A percentile compares a stretch with the other conserved stretches of the same genome.
Evolutionary conservation across 2,888 invertebrate species (phyloP).

Genomic region (Tipula helvola): DNA sequence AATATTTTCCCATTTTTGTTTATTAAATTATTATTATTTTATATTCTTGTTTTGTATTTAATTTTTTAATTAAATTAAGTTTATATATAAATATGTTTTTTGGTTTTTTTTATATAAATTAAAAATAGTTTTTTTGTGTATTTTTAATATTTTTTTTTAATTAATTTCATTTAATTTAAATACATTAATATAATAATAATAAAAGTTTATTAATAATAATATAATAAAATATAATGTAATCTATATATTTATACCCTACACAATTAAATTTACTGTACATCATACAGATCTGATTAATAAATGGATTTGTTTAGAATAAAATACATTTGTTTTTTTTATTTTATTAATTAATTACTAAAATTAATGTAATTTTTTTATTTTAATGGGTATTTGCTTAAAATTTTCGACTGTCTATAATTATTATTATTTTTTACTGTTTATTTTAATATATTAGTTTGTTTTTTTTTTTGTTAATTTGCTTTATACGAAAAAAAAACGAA

Average conservation of each 20-base stretch:
- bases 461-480: not conserved
- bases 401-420: constrained; percentile 4
- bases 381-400: not conserved
- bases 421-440: not conserved
- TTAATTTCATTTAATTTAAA: not conserved
- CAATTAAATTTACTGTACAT: constrained; percentile 4
- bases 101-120: not conserved
- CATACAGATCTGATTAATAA: not conserved
- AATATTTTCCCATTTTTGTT: not conserved
- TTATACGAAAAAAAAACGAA: not conserved
- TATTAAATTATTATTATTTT: not conserved
- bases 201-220: not conserved
- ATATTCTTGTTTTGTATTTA: not conserved
- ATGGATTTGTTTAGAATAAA: not conserved
- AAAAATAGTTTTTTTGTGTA: not conserved
- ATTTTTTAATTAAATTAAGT: not conserved
- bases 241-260: not conserved
- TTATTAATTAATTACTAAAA: not conserved
- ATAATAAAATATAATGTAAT: not conserved
- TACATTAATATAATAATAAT: not conserved
- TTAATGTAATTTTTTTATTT: not conserved
- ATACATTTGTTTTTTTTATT: not conserved
- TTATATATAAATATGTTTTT: not conserved
- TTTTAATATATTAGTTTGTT: not conserved
- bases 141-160: not conserved